Evolutionary conservation across 2,888 invertebrate species (phyloP).

Genomic region (Copidosoma aretas): DNA sequence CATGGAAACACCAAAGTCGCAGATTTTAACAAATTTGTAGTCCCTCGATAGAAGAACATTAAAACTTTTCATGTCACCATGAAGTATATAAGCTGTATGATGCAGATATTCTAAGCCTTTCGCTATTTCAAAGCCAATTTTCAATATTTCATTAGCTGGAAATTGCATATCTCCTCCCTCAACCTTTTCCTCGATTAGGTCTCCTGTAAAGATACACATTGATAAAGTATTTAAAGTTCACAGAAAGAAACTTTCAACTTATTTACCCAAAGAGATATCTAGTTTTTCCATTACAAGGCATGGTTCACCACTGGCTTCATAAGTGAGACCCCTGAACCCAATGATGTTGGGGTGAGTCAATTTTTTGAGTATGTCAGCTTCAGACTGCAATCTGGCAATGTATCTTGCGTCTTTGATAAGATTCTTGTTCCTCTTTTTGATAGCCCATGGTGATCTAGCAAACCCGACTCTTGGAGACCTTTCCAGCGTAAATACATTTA

Average conservation of each 20-base stretch:
- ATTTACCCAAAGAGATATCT: conserved; percentile 69
- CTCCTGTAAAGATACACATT: conserved; percentile 58
- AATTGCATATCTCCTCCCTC: conserved; percentile 66
- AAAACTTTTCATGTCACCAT: conserved; percentile 85
- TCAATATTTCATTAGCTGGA: conserved; percentile 69
- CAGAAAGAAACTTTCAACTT: neutral
- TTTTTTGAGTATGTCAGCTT: conserved; percentile 74
- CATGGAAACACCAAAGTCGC: conserved; percentile 85
- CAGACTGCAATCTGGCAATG: conserved; percentile 69
- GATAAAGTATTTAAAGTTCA: conserved; percentile 1
- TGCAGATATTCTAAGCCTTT: conserved; percentile 81
- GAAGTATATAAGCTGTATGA: conserved; percentile 73
- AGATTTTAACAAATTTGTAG: conserved; percentile 78
- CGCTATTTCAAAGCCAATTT: conserved; percentile 72
- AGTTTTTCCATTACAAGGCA: conserved; percentile 83
- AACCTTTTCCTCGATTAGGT: conserved; percentile 73
- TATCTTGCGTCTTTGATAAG: conserved; percentile 59
- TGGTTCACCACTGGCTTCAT: conserved; percentile 66
- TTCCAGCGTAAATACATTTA: conserved; percentile 78
- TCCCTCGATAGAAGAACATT: conserved; percentile 81
- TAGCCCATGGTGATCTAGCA: conserved; percentile 83
- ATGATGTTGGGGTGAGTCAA: conserved; percentile 84
- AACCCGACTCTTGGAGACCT: conserved; percentile 74
- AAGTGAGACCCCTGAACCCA: conserved; percentile 72
- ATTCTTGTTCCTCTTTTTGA: conserved; percentile 75